Evolutionary conservation across 1,140 invertebrate species (phyloP).

Genomic region (Drosophila oshimai): DNA sequence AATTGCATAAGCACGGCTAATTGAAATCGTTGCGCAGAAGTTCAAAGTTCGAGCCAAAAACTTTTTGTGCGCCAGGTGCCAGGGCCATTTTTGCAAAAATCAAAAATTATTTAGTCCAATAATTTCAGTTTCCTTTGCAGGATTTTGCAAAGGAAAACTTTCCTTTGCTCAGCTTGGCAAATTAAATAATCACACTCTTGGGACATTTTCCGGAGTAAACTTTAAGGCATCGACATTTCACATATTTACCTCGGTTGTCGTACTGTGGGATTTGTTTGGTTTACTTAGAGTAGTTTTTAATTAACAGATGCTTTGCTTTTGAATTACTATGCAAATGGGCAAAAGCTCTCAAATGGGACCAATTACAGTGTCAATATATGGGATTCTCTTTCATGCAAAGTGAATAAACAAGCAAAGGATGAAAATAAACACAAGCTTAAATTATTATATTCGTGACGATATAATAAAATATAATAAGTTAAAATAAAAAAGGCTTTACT

Average conservation of each 20-base stretch:
- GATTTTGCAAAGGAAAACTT: slow-evolving; percentile 28
- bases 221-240: slow-evolving; percentile 15
- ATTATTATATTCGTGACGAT: slow-evolving; percentile 1
- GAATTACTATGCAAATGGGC: slow-evolving; percentile 12
- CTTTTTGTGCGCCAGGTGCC: not conserved
- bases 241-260: slow-evolving; percentile 4
- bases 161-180: slow-evolving; percentile 20
- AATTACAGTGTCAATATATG: slow-evolving; percentile 35
- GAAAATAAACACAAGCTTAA: not conserved
- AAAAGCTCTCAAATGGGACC: slow-evolving; percentile 22
- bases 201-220: slow-evolving; percentile 16
- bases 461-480: not conserved
- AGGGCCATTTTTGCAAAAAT: not conserved
- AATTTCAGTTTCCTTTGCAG: slow-evolving; percentile 35
- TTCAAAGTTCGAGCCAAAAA: slow-evolving; percentile 9
- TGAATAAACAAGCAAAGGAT: not conserved
- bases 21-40: slow-evolving; percentile 21
- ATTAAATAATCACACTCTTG: slow-evolving; percentile 47
- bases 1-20: slow-evolving; percentile 45
- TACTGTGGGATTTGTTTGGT: not conserved
- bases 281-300: slow-evolving; percentile 23
- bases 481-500: not conserved
- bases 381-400: not conserved
- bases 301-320: slow-evolving; percentile 13
- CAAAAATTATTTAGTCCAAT: slow-evolving; percentile 8